phyloP scores from a whole-genome alignment of 2,113 vertebrate species.

The Hippolais icterina region DNA sequence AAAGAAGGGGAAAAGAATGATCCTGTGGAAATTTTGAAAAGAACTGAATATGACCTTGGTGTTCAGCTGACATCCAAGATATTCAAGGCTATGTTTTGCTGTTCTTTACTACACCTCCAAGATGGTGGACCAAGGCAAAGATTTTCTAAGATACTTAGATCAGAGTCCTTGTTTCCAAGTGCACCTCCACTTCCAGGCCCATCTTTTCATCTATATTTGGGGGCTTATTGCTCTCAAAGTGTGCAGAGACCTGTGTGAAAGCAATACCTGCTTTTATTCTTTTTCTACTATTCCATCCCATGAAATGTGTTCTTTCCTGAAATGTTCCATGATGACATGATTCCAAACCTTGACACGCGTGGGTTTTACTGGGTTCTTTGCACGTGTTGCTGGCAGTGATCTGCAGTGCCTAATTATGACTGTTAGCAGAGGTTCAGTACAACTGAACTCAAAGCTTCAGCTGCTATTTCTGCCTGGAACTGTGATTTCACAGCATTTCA shows the following conservation, averaged over 20 bases:
- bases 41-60: neutral
- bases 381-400: neutral
- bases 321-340: neutral
- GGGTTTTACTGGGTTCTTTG: neutral
- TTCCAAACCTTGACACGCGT: neutral
- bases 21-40: slow-evolving; percentile 9
- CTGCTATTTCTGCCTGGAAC: neutral
- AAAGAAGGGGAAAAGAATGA: neutral
- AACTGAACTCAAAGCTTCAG: neutral
- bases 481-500: neutral
- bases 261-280: slow-evolving; percentile 4
- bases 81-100: neutral
- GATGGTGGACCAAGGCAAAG: neutral
- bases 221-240: neutral
- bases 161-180: neutral
- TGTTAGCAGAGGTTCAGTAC: neutral
- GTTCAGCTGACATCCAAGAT: slow-evolving; percentile 6
- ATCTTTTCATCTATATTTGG: neutral
- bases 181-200: neutral
- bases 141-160: neutral
- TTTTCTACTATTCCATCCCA: neutral
- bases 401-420: neutral
- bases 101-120: neutral
- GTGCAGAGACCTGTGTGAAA: neutral
- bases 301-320: slow-evolving; percentile 2